These are phyloP conservation scores for Zelostemma sp. DNA, from an alignment of 1,140 invertebrate species.

Conservation along the genomic window DNA sequence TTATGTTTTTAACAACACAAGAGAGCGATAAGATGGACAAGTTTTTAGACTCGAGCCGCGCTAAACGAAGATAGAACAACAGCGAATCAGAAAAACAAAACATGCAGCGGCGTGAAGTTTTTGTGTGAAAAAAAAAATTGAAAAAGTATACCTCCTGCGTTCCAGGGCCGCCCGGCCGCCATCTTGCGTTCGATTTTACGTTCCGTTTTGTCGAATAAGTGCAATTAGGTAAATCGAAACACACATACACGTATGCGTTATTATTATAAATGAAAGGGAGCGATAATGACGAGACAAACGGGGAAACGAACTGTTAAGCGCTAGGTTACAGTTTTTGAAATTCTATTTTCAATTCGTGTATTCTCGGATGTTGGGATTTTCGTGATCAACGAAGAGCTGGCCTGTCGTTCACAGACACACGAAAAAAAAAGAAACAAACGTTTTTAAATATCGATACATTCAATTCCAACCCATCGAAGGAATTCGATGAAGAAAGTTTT, in stretches of 20 bases:
- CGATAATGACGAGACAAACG: slow-evolving; percentile 34
- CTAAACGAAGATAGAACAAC: slow-evolving; percentile 5
- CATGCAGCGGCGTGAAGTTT: slow-evolving; percentile 21
- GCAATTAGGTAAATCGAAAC: slow-evolving; percentile 66
- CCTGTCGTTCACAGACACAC: slow-evolving; percentile 65
- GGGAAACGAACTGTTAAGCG: slow-evolving; percentile 65
- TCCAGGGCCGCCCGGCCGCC: slow-evolving; percentile 62
- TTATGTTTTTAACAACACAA: slow-evolving; percentile 64
- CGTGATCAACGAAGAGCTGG: slow-evolving; percentile 71
- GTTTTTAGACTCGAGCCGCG: slow-evolving; percentile 23
- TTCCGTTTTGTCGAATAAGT: slow-evolving; percentile 71
- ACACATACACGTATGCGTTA: slow-evolving; percentile 48
- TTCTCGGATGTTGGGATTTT: slow-evolving; percentile 70
- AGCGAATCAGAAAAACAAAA: slow-evolving; percentile 29
- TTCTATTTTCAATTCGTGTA: slow-evolving; percentile 69
- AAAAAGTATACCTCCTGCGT: slow-evolving; percentile 59
- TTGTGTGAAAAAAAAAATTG: slow-evolving; percentile 24
- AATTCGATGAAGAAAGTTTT: slow-evolving; percentile 23
- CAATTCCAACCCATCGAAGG: slow-evolving; percentile 1
- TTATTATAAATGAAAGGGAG: slow-evolving; percentile 34
- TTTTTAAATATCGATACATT: slow-evolving; percentile 1
- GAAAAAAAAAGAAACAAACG: too few relatives aligned
- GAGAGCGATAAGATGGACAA: slow-evolving; percentile 32
- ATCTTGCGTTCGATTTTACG: slow-evolving; percentile 67
- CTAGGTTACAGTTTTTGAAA: slow-evolving; percentile 69